Evolutionary conservation across 2,113 vertebrate genomes (phyloP), one percentile per base, ranked within the genome.

Genomic region (Bos indicus): DNA sequence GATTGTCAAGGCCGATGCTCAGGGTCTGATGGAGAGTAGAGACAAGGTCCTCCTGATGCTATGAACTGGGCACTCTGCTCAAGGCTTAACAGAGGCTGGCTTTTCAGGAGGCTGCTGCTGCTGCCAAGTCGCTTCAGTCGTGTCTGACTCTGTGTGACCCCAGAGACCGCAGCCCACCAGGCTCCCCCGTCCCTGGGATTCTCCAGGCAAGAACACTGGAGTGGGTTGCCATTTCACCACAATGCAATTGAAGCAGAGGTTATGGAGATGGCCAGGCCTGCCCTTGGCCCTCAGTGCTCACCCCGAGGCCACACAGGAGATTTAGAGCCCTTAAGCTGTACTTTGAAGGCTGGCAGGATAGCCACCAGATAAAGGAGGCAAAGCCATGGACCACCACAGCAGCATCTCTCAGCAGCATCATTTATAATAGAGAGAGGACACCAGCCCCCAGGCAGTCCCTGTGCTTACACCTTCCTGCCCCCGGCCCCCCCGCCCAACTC

Each of bases 331-430:
- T 98, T 98, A 98, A 98, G 96, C 97, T 97, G 95, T 36, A 85
- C 98, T 99, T 98, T 98, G 98, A 98, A 98, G 98, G 98, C 95
- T 94, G 78, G 97, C 91, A 95, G 97, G 97, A 97, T 96, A 92
- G 89, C 93, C 54, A 43, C 96, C 83, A 97, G 97, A 98, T 97
- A 98, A 98, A 99, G 78, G 78, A 28, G 98, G 98, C 98, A 99
- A 99, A 99, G 99, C 99, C 99, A 99, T 97, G 85, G 98, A 98
- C 99, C 98, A 97, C 96, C 90, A 97, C 64, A 62, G 97, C 94
- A 92, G 97, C 96, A 94, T 96, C 62, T 91, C 97, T 88, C 67
- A 98, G 98, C 98, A 98, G 98, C 98, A 98, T 89, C 98, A 62
- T 91, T 95, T 95, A 46, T 14, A 7, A 54, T 6, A 62, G 4